Evolutionary conservation across 2,113 vertebrate species (phyloP).

Genomic region (Macroglossus sobrinus): DNA sequence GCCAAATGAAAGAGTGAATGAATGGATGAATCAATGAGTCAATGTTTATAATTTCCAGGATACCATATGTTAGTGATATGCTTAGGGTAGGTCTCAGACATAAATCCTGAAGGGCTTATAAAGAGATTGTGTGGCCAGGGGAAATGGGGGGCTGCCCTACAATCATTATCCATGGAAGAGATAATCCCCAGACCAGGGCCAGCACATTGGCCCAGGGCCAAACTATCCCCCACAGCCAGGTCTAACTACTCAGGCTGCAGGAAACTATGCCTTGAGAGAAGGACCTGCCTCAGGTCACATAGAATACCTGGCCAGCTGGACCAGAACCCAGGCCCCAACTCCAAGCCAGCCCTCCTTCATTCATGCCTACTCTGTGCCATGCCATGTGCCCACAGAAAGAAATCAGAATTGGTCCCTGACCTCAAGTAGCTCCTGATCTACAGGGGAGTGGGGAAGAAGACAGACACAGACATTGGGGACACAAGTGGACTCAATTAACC

Average conservation of each 20-base stretch:
- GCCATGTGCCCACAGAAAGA: background rate
- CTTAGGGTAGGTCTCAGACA: constrained; percentile 31
- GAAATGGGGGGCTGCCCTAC: background rate
- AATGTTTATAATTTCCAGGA: background rate
- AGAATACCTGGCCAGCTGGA: background rate
- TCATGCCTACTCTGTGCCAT: too few relatives aligned
- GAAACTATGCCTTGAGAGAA: background rate
- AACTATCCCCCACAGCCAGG: background rate
- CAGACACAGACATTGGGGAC: background rate
- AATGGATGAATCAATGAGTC: background rate
- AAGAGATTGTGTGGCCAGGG: constrained; percentile 21
- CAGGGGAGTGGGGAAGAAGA: background rate
- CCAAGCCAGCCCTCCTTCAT: background rate
- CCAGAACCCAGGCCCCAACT: background rate
- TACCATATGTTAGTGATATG: constrained; percentile 42
- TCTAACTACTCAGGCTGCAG: background rate
- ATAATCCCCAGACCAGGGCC: background rate
- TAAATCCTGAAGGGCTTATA: constrained; percentile 30
- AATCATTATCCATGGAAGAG: background rate
- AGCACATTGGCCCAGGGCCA: background rate
- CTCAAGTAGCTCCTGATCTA: background rate
- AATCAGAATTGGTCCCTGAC: background rate
- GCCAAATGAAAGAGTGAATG: background rate
- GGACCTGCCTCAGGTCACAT: background rate
- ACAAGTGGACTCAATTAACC: background rate